Percentiles rank a stretch among this genome's conserved stretches.
Conservation (phyloP, 2,113 vertebrate genomes). For the Salvelinus fontinalis region DNA sequence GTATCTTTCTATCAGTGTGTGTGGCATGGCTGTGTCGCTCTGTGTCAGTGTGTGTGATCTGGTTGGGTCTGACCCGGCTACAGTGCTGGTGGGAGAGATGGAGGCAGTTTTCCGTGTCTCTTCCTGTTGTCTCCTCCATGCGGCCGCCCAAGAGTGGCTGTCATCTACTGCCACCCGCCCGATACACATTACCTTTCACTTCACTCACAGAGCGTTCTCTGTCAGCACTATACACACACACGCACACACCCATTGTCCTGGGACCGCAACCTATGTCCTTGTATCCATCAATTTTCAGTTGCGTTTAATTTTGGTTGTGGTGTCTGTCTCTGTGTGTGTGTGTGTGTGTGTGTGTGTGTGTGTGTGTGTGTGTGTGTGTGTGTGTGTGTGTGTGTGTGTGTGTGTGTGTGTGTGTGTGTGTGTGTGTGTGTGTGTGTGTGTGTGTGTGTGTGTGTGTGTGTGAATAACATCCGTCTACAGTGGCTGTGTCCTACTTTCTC, state of each 20-base stretch:
- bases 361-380: conserved; percentile 76
- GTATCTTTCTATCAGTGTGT: conserved; percentile 38
- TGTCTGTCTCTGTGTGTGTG: too few relatives aligned
- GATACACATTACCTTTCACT: conserved; percentile 40
- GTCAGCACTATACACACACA: conserved; percentile 61
- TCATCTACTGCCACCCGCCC: conserved; percentile 26
- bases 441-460: conserved; percentile 63
- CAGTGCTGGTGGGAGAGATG: conserved; percentile 65
- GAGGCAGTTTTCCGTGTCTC: conserved; percentile 74
- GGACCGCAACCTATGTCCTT: background rate
- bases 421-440: conserved; percentile 60
- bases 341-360: background rate
- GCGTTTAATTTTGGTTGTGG: too few relatives aligned
- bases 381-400: too few relatives aligned
- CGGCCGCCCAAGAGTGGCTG: too few relatives aligned
- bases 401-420: background rate
- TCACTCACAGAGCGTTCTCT: conserved; percentile 52
- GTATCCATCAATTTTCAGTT: background rate
- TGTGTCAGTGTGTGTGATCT: too few relatives aligned
- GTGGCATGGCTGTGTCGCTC: conserved; percentile 13
- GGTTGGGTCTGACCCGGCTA: conserved; percentile 25
- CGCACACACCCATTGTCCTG: background rate
- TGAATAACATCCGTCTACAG: conserved; percentile 60
- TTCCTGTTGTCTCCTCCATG: conserved; percentile 51
- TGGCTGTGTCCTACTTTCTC: conserved; percentile 85